Evolutionary conservation across 2,797 vertebrate genomes (phyloP), one percentile per base, ranked within the genome.

Genomic region (Rachycentron canadum): DNA sequence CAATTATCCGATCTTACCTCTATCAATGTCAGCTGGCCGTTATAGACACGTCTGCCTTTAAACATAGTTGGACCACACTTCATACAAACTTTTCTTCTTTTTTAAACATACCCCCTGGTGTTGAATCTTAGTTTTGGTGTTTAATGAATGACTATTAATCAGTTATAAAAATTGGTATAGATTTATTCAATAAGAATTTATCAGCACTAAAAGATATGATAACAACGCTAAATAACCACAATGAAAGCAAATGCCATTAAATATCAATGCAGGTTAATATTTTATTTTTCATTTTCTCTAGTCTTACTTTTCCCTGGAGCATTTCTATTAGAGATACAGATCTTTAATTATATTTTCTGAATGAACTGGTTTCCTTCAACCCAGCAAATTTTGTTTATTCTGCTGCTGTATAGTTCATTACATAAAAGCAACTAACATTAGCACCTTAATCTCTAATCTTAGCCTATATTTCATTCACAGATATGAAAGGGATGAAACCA

Each of bases 401-500:
- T 60, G n/a, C n/a, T n/a, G 2, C 53, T 69, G 13, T 25, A 0
- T 0, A 21, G 13, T 11, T 30, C 1, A 56, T 12, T 3, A n/a
- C 14, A n/a, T 41, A 8, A 6, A 49, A 32, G 14, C 9, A 30
- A 40, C 43, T 40, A 34, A 40, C 13, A 1, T 32, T 3, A 74
- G 3, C 3, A 58, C 16, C n/a, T n/a, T n/a, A 32, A 11, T 9
- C 6, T 45, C 3, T 72, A 3, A 78, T 25, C 45, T n/a, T 5
- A 5, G 10, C 1, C 12, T 19, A 0, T 38, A 6, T 14, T 52
- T 71, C 17, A 3, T 67, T 50, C 7, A 7, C 70, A 90, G 89
- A 87, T 0, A 93, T 93, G 90, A 85, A 84, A 70, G 53, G 30
- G 7, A 1, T 11, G 19, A 38, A 53, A 12, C 2, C 0, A 3